A percentile compares a stretch with the other conserved stretches of the same genome.
phyloP scores from a whole-genome alignment of 2,888 invertebrate genomes.

The Stratiomys singularior region DNA sequence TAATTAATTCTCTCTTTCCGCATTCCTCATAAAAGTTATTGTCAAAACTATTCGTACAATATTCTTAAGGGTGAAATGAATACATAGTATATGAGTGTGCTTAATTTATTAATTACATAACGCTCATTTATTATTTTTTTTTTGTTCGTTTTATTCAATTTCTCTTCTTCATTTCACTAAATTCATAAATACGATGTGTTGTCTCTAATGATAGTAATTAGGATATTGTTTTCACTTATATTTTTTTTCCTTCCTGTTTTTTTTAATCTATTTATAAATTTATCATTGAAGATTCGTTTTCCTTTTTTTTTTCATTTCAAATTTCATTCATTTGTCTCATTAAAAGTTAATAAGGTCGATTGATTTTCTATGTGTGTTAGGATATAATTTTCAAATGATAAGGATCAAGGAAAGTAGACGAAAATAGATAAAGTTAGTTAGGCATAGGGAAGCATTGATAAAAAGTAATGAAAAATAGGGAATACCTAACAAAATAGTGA shows the following conservation, averaged over 20 bases:
- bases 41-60: slow-evolving; percentile 56
- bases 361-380: no score
- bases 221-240: no score
- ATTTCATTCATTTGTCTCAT: background rate
- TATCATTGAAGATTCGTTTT: background rate
- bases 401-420: no score
- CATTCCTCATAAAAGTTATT: slow-evolving; percentile 51
- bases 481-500: no score
- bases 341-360: background rate
- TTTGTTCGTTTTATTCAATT: slow-evolving; percentile 4
- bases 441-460: no score
- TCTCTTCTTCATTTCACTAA: slow-evolving; percentile 9
- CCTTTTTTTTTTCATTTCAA: background rate
- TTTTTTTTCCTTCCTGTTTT: no score
- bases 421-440: no score
- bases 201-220: background rate
- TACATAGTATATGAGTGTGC: background rate
- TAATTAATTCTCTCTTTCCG: background rate
- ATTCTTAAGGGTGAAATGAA: slow-evolving; percentile 50
- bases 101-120: slow-evolving; percentile 1
- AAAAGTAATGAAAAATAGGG: no score
- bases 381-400: no score
- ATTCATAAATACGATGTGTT: background rate
- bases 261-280: no score
- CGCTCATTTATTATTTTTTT: background rate